Evolutionary conservation across 2,113 vertebrate genomes (phyloP), one percentile per base, ranked within the genome.

Genomic region (Psammodynastes pulverulentus): DNA sequence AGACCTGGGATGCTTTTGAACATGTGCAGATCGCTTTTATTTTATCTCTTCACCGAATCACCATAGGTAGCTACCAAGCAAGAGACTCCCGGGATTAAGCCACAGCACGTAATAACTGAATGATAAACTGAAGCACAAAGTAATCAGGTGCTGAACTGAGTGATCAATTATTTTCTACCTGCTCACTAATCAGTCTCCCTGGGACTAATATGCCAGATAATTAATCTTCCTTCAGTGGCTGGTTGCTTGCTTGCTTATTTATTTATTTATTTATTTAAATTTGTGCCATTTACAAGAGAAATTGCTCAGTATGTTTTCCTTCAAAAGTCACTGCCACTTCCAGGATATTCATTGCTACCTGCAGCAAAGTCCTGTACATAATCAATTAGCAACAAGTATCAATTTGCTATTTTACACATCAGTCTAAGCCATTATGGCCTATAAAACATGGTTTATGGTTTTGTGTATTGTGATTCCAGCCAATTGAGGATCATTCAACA

Each of bases 191-290:
- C 87, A 89, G 72, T 89, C 91, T 92, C 79, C 72, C 87, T 86
- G 91, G 87, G 91, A 92, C 87, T 86, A 92, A 89, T 92, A 89
- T 89, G 52, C 45, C 52, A 58, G n/a, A 92, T 89, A 92, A 92
- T 92, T 89, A 56, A 89, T n/a, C 72, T 89, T 88, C 26, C 54
- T 89, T 89, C 88, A 62, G 45, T 51, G 23, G 29, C 67, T 85
- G 52, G 24, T 89, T 56, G 86, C 43, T 92, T 79, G 23, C 56
- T 26, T 46, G 45, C 45, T 67, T 49, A 2, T 2, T 49, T 72
- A 3, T 0, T 89, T 23, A 79, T 72, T 84, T 84, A 52, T 90
- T 34, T 84, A 21, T 90, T 90, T 72, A 51, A 79, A 89, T 79
- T n/a, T 84, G 13, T 86, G 45, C 87, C 45, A 89, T 58, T 92